These are phyloP conservation scores for Aleadryas rufinucha DNA, from an alignment of 2,113 vertebrate genomes.

Conservation along the genomic window DNA sequence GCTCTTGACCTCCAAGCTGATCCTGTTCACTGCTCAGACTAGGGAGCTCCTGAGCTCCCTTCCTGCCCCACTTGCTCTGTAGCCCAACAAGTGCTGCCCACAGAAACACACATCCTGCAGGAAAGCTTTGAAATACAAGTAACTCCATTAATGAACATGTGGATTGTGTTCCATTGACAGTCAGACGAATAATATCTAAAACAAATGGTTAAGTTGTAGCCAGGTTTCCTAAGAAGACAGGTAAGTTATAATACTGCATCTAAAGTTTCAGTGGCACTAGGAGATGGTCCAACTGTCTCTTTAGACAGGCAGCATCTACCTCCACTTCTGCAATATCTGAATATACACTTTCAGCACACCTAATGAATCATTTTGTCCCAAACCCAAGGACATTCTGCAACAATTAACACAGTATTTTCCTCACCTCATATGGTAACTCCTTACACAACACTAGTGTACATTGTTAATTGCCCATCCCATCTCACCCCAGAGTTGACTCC, in stretches of 20 bases:
- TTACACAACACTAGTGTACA: background rate
- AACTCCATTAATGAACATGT: background rate
- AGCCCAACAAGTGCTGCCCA: background rate
- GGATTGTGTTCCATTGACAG: background rate
- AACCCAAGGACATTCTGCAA: background rate
- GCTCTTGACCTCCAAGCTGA: background rate
- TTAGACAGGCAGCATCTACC: background rate
- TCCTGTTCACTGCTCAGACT: background rate
- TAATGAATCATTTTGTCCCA: background rate
- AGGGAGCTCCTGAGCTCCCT: background rate
- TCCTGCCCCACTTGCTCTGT: background rate
- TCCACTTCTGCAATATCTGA: background rate
- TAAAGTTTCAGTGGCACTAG: background rate
- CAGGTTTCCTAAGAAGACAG: background rate
- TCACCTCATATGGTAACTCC: background rate
- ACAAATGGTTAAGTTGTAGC: background rate
- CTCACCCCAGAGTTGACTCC: background rate
- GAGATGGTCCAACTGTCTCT: background rate
- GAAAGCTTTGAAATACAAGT: background rate
- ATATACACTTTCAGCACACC: background rate
- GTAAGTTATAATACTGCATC: background rate
- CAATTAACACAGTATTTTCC: background rate
- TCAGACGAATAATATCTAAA: background rate
- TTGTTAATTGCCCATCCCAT: background rate
- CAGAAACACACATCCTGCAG: background rate